Evolutionary conservation across 2,888 invertebrate species (phyloP), one percentile per base, ranked within the genome.

Genomic region (Chloroclystis v-ata): DNA sequence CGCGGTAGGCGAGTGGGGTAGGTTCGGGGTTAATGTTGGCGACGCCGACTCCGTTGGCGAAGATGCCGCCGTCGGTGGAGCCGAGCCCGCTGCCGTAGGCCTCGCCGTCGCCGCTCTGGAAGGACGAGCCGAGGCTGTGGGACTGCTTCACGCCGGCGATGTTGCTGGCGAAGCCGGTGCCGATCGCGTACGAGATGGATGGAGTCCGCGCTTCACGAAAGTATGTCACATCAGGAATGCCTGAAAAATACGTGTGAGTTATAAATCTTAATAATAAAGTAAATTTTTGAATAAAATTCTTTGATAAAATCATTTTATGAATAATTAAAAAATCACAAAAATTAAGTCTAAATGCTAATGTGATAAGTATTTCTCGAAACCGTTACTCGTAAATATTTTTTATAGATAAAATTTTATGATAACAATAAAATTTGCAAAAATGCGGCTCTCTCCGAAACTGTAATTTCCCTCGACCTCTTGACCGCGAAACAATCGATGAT

Each of bases 71-170:
- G 33, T 63, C 61, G 25, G 61, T 29, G 4, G 63, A 53, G 6
- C 70, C 78, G 14, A 69, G 44, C 25, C 82, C 83, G 2, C 64
- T 54, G 28, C 82, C 83, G 47, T 76, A 82, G 0, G 85, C 82
- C 33, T 70, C 59, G 0, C 68, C 81, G 8, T 74, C 73, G 4
- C 82, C 85, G 39, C 65, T 72, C 43, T 71, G 69, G 72, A 78
- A 80, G 28, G 84, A 67, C 11, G 70, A 57, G 1, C 85, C 81
- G 41, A 80, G 71, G 38, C 83, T 74, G 13, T 71, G 67, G 7
- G 85, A 77, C 46, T 85, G 82, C 10, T 72, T 70, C 53, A 86
- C 74, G 26, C 86, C 86, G 0, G 78, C 85, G 48, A 86, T 76
- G 63, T 82, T 79, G 65, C 76, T 81, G 61, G 77, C 76, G 59